phyloP scores from a whole-genome alignment of 2,888 invertebrate species.

The Drosophila formosana region DNA sequence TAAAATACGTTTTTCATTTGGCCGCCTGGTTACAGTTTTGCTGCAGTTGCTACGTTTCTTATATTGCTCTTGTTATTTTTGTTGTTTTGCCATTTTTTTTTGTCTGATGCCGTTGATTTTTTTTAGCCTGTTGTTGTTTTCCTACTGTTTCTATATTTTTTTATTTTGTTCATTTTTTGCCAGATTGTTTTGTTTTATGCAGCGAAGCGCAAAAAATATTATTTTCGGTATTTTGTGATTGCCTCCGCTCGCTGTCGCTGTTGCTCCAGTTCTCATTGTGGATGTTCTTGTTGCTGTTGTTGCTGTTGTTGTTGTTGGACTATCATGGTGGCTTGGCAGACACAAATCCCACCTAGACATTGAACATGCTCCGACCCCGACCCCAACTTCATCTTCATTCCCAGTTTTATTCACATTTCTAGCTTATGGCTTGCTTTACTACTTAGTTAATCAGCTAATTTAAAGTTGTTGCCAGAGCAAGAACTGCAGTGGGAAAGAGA shows the following conservation, averaged over 20 bases:
- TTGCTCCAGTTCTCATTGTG: conserved; percentile 15
- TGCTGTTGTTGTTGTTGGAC: conserved; percentile 3
- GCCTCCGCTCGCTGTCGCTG: conserved; percentile 60
- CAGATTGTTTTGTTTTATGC: conserved; percentile 70
- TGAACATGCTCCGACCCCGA: conserved; percentile 47
- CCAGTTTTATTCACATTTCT: conserved; percentile 21
- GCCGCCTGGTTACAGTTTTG: conserved; percentile 67
- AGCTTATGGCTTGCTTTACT: conserved; percentile 73
- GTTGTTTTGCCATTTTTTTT: conserved; percentile 7
- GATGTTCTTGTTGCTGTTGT: conserved; percentile 13
- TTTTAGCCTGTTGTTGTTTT: conserved; percentile 61
- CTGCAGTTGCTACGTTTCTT: conserved; percentile 55
- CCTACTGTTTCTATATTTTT: conserved; percentile 29
- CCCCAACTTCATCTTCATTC: conserved; percentile 6
- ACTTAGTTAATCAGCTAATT: conserved; percentile 79
- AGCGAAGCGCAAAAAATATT: conserved; percentile 76
- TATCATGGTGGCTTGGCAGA: conserved; percentile 39
- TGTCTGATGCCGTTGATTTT: conserved; percentile 58
- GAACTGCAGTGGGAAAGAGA: conserved; percentile 2
- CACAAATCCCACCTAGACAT: conserved; percentile 69
- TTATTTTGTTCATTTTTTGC: conserved; percentile 27
- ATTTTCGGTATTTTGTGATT: conserved; percentile 79
- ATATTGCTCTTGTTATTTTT: conserved; percentile 26
- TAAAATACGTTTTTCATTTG: conserved; percentile 81
- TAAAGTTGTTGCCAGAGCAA: conserved; percentile 58